Conservation (phyloP, 1,140 invertebrate species). For the Asobara japonica region DNA sequence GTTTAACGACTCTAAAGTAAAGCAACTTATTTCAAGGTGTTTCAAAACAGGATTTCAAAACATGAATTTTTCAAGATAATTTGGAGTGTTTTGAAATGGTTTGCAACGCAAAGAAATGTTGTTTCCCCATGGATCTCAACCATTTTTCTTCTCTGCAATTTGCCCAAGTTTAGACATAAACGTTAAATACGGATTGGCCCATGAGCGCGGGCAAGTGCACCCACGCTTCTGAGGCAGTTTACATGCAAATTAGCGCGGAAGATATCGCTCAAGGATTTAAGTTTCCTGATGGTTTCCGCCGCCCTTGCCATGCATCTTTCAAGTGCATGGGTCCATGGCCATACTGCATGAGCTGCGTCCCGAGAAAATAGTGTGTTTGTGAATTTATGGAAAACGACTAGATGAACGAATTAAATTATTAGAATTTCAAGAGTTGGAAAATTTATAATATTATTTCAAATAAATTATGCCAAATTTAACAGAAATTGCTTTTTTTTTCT, state of each 20-base stretch:
- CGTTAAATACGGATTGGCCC: constrained; percentile 12
- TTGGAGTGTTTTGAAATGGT: no score
- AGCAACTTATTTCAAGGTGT: no score
- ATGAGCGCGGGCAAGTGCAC: background rate
- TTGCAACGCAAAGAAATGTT: no score
- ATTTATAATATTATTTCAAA: no score
- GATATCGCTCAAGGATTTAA: constrained; percentile 34
- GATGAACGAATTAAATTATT: no score
- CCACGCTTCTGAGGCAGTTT: constrained; percentile 24
- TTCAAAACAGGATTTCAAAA: no score
- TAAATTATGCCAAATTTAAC: no score
- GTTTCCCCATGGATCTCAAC: no score
- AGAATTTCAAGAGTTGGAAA: no score
- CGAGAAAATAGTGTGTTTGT: constrained; percentile 26
- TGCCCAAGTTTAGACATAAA: constrained; percentile 15
- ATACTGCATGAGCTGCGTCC: background rate
- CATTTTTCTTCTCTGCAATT: constrained; percentile 8
- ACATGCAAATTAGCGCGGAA: constrained; percentile 32
- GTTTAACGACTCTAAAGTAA: no score
- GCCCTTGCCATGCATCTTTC: constrained; percentile 23
- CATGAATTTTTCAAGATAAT: no score
- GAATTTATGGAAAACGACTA: constrained; percentile 24
- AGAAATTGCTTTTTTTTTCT: no score
- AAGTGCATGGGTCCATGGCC: background rate
- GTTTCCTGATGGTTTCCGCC: constrained; percentile 29